Percentiles rank a stretch among this genome's conserved stretches.
These are phyloP conservation scores for Malthinus flaveolus DNA, from an alignment of 2,888 invertebrate genomes.

Conservation along the genomic window DNA sequence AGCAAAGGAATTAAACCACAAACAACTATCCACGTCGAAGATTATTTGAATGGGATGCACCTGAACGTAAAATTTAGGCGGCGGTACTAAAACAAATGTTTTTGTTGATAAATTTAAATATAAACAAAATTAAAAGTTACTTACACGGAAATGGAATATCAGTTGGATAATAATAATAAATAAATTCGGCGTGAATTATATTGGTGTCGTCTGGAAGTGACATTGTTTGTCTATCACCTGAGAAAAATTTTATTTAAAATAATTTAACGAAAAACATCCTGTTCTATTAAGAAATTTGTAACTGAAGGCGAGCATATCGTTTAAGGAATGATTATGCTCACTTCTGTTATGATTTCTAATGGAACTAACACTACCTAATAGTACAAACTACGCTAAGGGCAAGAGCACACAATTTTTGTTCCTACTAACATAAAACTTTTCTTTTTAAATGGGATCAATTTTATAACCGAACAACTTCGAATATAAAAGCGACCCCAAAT, in stretches of 20 bases:
- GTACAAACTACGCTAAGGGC: too few species aligned
- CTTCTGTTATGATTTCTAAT: too few species aligned
- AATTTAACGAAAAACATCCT: too few species aligned
- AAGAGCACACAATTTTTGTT: too few species aligned
- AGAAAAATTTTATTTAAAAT: slow-evolving; percentile 33
- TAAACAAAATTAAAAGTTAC: slow-evolving; percentile 41
- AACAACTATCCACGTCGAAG: slow-evolving; percentile 83
- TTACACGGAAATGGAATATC: slow-evolving; percentile 86
- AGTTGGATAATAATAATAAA: slow-evolving; percentile 94
- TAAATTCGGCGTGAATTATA: slow-evolving; percentile 93
- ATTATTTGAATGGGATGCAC: slow-evolving; percentile 87
- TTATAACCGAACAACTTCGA: too few species aligned
- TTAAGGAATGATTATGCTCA: background rate
- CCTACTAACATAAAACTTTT: too few species aligned
- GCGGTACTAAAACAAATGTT: slow-evolving; percentile 73
- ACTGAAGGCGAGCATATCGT: too few species aligned
- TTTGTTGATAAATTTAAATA: background rate
- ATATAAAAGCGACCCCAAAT: slow-evolving; percentile 6
- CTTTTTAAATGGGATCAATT: too few species aligned
- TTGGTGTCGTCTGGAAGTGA: slow-evolving; percentile 88
- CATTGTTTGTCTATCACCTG: slow-evolving; percentile 76
- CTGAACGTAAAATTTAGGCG: slow-evolving; percentile 89
- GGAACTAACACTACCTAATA: too few species aligned
- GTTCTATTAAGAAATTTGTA: background rate
- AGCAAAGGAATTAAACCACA: slow-evolving; percentile 94